Conservation (phyloP, 2,888 invertebrate genomes). For the Pherbina coryleti region DNA sequence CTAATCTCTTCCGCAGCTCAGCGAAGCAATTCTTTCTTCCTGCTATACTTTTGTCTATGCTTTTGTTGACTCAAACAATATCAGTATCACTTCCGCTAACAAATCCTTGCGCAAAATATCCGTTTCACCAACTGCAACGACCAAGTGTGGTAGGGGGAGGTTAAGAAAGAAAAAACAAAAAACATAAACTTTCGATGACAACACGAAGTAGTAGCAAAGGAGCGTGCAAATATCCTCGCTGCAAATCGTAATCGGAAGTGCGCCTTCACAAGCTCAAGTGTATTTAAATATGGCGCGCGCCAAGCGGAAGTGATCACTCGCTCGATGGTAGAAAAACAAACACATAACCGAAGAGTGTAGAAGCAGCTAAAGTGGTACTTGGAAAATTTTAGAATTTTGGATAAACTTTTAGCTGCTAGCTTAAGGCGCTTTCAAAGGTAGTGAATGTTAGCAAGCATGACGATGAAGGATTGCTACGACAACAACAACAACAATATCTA, state of each 20-base stretch:
- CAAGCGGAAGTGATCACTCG: constrained; percentile 45
- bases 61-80: constrained; percentile 47
- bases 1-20: background rate
- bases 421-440: constrained; percentile 31
- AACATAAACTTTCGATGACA: constrained; percentile 33
- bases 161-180: background rate
- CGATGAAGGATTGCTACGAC: background rate
- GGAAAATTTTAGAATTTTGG: constrained; percentile 15
- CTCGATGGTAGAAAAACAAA: constrained; percentile 30
- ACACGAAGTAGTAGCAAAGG: constrained; percentile 3
- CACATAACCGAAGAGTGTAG: constrained; percentile 10
- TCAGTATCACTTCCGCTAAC: constrained; percentile 49
- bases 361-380: background rate
- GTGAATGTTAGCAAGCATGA: background rate
- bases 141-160: background rate
- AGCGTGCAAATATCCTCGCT: constrained; percentile 23
- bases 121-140: constrained; percentile 7
- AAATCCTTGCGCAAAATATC: constrained; percentile 35
- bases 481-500: constrained; percentile 48
- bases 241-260: constrained; percentile 39
- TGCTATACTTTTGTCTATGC: constrained; percentile 27
- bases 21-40: background rate
- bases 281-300: constrained; percentile 47
- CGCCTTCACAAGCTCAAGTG: constrained; percentile 34
- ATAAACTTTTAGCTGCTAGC: constrained; percentile 5